Evolutionary conservation across 2,888 invertebrate genomes (phyloP).

Genomic region (Biston stratarius): DNA sequence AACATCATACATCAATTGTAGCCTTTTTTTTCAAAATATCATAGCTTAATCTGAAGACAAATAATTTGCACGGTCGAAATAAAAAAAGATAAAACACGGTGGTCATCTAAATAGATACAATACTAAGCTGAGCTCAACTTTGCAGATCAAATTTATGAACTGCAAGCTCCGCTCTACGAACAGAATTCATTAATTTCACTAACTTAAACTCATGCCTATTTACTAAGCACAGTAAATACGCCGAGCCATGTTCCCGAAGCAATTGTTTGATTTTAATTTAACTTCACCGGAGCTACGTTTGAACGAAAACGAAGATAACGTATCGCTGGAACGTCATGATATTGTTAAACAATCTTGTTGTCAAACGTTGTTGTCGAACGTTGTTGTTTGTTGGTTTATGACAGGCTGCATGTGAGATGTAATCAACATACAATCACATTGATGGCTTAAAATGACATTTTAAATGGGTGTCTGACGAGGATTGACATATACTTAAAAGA

Average conservation of each 20-base stretch:
- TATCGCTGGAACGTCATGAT: conserved; percentile 13
- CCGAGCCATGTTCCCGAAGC: conserved; percentile 12
- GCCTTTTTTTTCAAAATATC: too few relatives aligned
- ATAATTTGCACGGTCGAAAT: too few relatives aligned
- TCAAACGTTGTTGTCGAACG: conserved; percentile 2
- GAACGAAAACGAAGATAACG: conserved; percentile 20
- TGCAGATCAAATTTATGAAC: conserved; percentile 1
- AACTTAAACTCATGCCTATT: conserved; percentile 8
- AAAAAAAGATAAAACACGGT: too few relatives aligned
- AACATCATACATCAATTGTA: too few relatives aligned
- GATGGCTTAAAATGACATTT: too few relatives aligned
- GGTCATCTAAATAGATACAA: background rate
- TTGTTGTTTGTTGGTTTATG: background rate
- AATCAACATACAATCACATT: too few relatives aligned
- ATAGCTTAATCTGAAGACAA: too few relatives aligned
- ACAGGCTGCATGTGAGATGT: background rate
- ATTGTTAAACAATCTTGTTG: conserved; percentile 17
- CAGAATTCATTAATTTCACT: conserved; percentile 1
- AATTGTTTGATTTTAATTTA: conserved; percentile 35
- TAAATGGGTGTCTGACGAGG: background rate
- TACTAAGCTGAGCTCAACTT: background rate
- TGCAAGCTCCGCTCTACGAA: background rate
- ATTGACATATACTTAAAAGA: too few relatives aligned
- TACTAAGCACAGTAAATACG: conserved; percentile 11
- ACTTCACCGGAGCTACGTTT: conserved; percentile 21